phyloP scores from a whole-genome alignment of 2,113 vertebrate species.

The Eurystomus gularis region DNA sequence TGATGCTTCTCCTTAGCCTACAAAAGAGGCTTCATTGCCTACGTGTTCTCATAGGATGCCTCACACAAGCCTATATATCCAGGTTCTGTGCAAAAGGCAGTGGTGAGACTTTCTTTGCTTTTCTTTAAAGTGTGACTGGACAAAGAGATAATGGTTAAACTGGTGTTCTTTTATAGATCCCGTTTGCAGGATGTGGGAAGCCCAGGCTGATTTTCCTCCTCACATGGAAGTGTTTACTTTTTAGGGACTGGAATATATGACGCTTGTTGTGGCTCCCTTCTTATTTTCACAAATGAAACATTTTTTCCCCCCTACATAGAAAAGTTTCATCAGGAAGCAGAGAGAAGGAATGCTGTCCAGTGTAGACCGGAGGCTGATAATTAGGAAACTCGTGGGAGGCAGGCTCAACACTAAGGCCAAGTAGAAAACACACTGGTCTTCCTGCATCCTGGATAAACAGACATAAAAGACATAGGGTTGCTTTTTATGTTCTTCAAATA shows the following conservation, averaged over 20 bases:
- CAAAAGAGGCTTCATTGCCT: neutral
- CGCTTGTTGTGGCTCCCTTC: neutral
- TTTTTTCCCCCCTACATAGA: neutral
- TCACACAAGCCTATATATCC: neutral
- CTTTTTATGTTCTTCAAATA: neutral
- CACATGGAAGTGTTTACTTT: neutral
- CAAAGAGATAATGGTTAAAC: neutral
- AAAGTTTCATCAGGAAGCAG: neutral
- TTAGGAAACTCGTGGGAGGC: neutral
- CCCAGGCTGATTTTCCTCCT: neutral
- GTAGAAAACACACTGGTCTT: neutral
- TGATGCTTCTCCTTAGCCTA: neutral
- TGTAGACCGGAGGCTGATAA: neutral
- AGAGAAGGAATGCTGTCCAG: neutral
- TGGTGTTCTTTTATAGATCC: neutral
- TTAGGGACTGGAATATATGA: neutral
- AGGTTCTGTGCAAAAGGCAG: neutral
- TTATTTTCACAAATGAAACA: neutral
- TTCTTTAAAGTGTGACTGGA: neutral
- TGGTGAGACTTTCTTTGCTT: neutral
- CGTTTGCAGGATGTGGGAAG: neutral
- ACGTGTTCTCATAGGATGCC: neutral
- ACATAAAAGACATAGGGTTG: neutral
- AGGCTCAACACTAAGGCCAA: neutral
- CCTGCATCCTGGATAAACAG: neutral